Percentiles rank a stretch among this genome's conserved stretches.
Evolutionary conservation across 2,888 invertebrate genomes (phyloP).

Genomic region (Hypena proboscidalis): DNA sequence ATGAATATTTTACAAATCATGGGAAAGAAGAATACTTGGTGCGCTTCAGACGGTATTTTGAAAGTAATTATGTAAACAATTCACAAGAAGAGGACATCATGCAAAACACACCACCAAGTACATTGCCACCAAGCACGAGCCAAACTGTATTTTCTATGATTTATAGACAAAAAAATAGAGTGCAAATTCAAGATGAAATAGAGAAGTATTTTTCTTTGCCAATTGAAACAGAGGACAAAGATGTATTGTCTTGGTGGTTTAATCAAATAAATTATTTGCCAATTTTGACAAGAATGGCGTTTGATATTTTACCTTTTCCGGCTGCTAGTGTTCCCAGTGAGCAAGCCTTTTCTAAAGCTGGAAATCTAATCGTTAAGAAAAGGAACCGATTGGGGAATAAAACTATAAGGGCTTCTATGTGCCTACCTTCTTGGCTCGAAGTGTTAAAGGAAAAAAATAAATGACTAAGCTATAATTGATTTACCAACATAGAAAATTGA

Average conservation of each 20-base stretch:
- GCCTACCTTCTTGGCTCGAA: no score
- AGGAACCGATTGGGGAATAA: conserved; percentile 9
- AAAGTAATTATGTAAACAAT: no score
- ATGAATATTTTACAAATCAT: conserved; percentile 10
- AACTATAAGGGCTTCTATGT: conserved; percentile 7
- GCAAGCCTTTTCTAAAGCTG: conserved; percentile 1
- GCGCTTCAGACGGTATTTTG: no score
- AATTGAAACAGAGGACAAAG: background rate
- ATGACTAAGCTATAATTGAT: no score
- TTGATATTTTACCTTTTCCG: conserved; percentile 5
- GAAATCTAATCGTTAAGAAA: conserved; percentile 4
- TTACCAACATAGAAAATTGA: no score
- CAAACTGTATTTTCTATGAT: conserved; percentile 3
- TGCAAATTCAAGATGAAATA: conserved; percentile 2
- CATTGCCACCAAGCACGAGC: background rate
- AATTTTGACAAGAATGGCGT: conserved; percentile 1
- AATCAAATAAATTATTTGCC: background rate
- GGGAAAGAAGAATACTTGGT: background rate
- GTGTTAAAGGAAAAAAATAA: no score
- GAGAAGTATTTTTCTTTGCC: conserved; percentile 3
- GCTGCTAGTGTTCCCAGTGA: conserved; percentile 4
- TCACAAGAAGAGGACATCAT: no score
- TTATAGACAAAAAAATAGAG: conserved; percentile 5
- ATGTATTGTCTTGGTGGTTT: conserved; percentile 3
- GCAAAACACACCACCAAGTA: background rate